Conservation (phyloP, 2,113 vertebrate genomes). For the human region DNA sequence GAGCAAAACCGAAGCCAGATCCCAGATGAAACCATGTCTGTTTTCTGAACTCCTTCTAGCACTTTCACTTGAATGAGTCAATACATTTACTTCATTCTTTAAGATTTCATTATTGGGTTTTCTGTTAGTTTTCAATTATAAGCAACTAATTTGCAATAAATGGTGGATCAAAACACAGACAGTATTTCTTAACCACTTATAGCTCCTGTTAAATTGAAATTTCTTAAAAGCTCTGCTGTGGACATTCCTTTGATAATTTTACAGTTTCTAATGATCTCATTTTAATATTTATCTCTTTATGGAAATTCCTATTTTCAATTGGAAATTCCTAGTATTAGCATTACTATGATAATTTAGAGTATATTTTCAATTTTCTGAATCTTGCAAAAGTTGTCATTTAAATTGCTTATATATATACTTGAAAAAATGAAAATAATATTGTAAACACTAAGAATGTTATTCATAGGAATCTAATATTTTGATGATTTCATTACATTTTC, state of each 20-base stretch:
- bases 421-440: conserved; percentile 18
- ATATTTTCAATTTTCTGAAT: not conserved
- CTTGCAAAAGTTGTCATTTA: not conserved
- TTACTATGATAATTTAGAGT: not conserved
- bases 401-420: not conserved
- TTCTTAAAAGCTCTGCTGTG: not conserved
- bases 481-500: conserved; percentile 49
- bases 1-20: not conserved
- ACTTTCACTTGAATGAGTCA: not conserved
- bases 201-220: not conserved
- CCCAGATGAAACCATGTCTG: not conserved
- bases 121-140: not conserved
- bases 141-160: not conserved
- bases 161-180: not conserved
- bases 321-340: not conserved
- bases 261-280: not conserved
- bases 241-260: not conserved
- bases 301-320: not conserved
- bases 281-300: not conserved
- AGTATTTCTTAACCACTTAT: not conserved
- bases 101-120: not conserved
- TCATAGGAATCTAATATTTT: conserved; percentile 10
- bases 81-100: not conserved
- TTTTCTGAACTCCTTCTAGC: not conserved
- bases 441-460: not conserved